Conservation (phyloP, 2,888 invertebrate genomes). For the Linyphia triangularis region DNA sequence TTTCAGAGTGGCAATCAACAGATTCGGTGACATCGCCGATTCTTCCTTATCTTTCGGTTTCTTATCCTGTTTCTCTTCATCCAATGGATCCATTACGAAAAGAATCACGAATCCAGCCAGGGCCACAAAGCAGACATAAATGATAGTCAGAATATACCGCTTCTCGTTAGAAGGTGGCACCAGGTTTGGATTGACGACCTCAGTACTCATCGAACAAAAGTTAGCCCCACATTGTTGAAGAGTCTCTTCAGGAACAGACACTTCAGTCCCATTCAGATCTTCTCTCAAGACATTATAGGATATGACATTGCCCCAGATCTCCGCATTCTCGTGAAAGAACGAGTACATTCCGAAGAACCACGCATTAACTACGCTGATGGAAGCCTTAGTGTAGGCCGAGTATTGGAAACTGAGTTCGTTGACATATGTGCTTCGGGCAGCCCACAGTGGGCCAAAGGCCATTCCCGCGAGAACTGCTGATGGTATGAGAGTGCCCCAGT, state of each 20-base stretch:
- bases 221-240: constrained; percentile 61
- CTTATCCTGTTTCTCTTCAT: constrained; percentile 19
- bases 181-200: constrained; percentile 39
- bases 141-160: constrained; percentile 92
- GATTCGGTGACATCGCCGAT: constrained; percentile 75
- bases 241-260: constrained; percentile 1
- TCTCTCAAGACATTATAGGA: constrained; percentile 61
- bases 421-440: constrained; percentile 75
- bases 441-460: constrained; percentile 74
- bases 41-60: background rate
- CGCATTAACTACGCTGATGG: constrained; percentile 65
- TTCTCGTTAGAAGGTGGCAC: constrained; percentile 81
- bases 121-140: constrained; percentile 92
- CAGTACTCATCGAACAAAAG: constrained; percentile 54
- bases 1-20: constrained; percentile 91
- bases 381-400: constrained; percentile 29
- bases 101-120: constrained; percentile 82
- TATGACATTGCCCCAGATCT: constrained; percentile 81
- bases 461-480: constrained; percentile 71
- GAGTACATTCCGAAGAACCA: constrained; percentile 75
- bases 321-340: constrained; percentile 89
- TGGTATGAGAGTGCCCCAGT: constrained; percentile 69
- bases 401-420: constrained; percentile 71
- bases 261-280: background rate
- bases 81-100: constrained; percentile 68